Evolutionary conservation across 1,140 invertebrate species (phyloP), one percentile per base, ranked within the genome.

Genomic region (Helicoverpa armigera): DNA sequence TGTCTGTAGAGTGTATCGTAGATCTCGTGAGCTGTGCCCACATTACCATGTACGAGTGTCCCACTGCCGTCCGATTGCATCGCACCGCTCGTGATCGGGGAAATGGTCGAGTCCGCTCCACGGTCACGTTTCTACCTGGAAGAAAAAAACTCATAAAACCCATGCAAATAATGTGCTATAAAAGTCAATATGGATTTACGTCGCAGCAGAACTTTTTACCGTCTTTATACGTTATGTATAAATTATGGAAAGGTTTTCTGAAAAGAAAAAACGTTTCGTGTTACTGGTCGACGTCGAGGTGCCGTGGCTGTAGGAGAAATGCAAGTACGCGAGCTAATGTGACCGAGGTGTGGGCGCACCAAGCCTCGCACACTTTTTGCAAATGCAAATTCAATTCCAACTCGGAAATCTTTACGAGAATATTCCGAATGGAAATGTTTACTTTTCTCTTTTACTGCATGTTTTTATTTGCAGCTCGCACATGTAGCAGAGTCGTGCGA

Each of bases 51-150:
- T 82, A 81, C 67, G 81, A 79, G 79, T 82, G 70, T 80, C 82
- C 82, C 84, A 80, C 73, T 77, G 75, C 16, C 73, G 70, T 67
- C 60, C 83, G 86, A 89, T 89, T 84, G 82, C 83, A 90, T 90
- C 88, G 85, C 82, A 67, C 83, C 72, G 77, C 85, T 90, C 92
- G 91, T 91, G 91, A 91, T 88, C 87, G 86, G 81, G 84, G 84
- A 88, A 87, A 89, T 86, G 81, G 80, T 84, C 80, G 70, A 84
- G 81, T 88, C 83, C 86, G 85, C 81, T 82, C 83, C 81, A 77
- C 82, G 90, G 91, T 92, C 91, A 93, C 90, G 91, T 89, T 90
- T 91, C 85, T 89, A 84, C 84, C 85, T 86, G 83, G 83, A 87
- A 85, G 86, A 89, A 90, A 89, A 85, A 85, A 50, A 16, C 3